Base-by-base conservation (phyloP, 1,140 invertebrate species). In the Temnothorax curvispinosus region DNA sequence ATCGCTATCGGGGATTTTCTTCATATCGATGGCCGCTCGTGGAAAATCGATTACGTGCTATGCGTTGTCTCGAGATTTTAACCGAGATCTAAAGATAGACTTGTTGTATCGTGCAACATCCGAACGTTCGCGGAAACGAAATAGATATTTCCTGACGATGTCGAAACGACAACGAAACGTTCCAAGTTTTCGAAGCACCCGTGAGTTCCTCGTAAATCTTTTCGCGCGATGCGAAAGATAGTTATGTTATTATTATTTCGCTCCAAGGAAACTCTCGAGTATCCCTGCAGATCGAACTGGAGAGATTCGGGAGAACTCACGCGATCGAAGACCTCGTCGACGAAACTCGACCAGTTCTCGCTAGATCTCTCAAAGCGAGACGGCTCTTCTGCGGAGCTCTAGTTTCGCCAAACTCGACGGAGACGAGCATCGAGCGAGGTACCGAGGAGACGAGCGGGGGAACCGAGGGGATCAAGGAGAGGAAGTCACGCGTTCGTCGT, bases 401-500 rank as follows among this genome's bases (percentile, higher is more conserved):
- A 27, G 72, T 64, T 65, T 35, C 47, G 71, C 15, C 54, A 77
- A 74, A 74, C 21, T 75, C 41, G 74, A 85, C 35, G 47, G 50
- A 47, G 80, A 38, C 75, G 18, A 6, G 38, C 27, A 6, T 4
- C 38, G 38, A 41, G 38, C 38, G 38, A 41, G 38, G 38, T 27
- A 1, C 18, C 18, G 54, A 11, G 7, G 54, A 7, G 21, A 21
- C 8, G 60, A 32, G 1, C 27, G 21, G 6, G 1, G 62, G 11
- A 15, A 3, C 7, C 62, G 35, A 7, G 41, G 7, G 50, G 67
- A 27, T 8, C n/a, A 50, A 65, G 44, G 35, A 21, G 72, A 62
- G 32, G 21, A 72, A 82, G 50, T 82, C 50, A 72, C 78, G 75
- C 84, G 87, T 78, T 69, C 81, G 72, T 27, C 56, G 52, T 56